Conservation (phyloP, 1,140 invertebrate species). For the Sminthurides bifidus region DNA sequence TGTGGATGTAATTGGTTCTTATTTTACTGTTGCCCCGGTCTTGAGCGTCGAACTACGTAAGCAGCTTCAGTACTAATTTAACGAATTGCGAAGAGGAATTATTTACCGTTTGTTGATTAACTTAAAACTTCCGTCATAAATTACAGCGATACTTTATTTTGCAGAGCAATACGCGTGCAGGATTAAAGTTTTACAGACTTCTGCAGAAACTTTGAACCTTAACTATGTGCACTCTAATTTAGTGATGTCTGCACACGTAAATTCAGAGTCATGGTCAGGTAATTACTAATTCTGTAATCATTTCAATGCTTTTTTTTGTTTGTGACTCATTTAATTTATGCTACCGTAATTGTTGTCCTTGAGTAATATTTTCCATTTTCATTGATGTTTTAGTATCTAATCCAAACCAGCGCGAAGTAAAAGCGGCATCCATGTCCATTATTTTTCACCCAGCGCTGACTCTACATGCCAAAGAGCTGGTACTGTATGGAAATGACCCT, state of each 20-base stretch:
- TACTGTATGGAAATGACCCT: neutral
- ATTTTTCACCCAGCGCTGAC: neutral
- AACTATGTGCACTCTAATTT: neutral
- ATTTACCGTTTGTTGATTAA: neutral
- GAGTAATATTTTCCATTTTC: neutral
- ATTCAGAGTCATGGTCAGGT: too few species aligned
- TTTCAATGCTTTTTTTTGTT: too few species aligned
- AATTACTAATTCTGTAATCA: too few species aligned
- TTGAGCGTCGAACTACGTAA: constrained; percentile 14
- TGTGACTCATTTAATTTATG: too few species aligned
- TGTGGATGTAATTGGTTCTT: neutral
- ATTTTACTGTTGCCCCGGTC: constrained; percentile 12
- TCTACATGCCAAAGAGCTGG: neutral
- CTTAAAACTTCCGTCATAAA: neutral
- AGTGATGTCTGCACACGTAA: neutral
- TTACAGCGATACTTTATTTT: neutral
- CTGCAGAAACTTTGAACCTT: neutral
- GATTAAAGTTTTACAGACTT: neutral
- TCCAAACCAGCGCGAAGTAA: neutral
- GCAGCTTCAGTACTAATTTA: neutral
- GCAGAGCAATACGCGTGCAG: constrained; percentile 10
- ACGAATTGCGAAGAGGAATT: neutral
- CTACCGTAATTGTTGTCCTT: too few species aligned
- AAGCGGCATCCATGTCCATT: neutral
- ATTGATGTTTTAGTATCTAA: neutral